Evolutionary conservation across 2,888 invertebrate species (phyloP).

Genomic region (Chrysodeixis includens): DNA sequence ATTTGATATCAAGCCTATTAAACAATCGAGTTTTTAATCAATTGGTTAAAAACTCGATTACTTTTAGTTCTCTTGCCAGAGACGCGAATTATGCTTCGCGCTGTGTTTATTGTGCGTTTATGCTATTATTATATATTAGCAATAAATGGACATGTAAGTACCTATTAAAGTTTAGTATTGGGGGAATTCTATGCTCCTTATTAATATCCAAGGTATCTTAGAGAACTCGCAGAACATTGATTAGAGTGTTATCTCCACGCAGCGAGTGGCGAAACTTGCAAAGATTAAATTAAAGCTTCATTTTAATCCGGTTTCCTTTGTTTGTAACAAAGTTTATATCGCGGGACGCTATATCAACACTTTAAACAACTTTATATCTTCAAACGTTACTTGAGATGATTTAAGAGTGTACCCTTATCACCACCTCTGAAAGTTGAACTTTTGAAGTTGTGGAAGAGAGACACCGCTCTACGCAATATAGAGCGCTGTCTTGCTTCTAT

Average conservation of each 20-base stretch:
- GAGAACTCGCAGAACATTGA: neutral
- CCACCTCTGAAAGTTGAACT: neutral
- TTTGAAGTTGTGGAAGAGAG: neutral
- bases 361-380: slow-evolving; percentile 12
- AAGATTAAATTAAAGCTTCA: slow-evolving; percentile 23
- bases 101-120: too few species aligned
- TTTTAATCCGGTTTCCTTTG: slow-evolving; percentile 28
- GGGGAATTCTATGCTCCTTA: neutral
- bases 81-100: too few species aligned
- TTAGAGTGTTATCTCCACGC: neutral
- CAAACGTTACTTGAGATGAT: neutral
- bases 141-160: too few species aligned
- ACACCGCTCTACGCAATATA: too few species aligned
- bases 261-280: neutral
- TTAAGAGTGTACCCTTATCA: neutral
- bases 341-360: slow-evolving; percentile 10
- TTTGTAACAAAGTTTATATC: slow-evolving; percentile 22
- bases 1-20: too few species aligned
- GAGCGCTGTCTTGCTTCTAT: too few species aligned
- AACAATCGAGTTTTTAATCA: too few species aligned
- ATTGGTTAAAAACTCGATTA: too few species aligned
- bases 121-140: too few species aligned
- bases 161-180: too few species aligned
- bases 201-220: neutral
- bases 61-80: too few species aligned